A percentile compares a stretch with the other conserved stretches of the same genome.
These are phyloP conservation scores for Uropetala carovei DNA, from an alignment of 2,888 invertebrate species.

Conservation along the genomic window DNA sequence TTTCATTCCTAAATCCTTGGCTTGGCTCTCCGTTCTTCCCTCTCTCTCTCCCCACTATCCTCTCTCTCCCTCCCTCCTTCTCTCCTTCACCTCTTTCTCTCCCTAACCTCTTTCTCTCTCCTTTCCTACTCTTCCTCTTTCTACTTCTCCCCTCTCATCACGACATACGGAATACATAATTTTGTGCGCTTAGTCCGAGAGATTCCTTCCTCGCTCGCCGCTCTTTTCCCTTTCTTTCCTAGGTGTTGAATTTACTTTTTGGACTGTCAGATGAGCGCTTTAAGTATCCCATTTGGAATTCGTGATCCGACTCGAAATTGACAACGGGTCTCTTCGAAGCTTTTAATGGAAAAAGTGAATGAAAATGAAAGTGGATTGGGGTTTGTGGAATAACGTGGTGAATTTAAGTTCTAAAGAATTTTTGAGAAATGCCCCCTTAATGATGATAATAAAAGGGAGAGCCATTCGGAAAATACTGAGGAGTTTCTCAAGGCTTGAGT, in stretches of 20 bases:
- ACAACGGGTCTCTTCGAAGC: neutral
- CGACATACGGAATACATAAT: too few species aligned
- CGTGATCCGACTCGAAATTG: neutral
- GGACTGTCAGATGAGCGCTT: neutral
- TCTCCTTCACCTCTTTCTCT: neutral
- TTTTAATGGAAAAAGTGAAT: neutral
- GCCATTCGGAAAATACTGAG: too few species aligned
- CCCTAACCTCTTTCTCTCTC: neutral
- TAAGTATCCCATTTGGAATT: neutral
- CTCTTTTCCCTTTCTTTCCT: too few species aligned
- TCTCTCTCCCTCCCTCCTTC: neutral
- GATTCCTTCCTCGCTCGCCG: too few species aligned
- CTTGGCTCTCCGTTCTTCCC: neutral
- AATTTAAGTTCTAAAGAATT: too few species aligned
- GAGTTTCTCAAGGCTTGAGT: too few species aligned
- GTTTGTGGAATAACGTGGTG: too few species aligned
- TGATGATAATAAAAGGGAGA: too few species aligned
- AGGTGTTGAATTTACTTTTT: too few species aligned
- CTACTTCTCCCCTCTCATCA: too few species aligned
- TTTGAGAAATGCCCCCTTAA: too few species aligned
- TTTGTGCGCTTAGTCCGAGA: too few species aligned
- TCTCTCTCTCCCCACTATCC: neutral
- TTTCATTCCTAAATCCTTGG: conserved; percentile 2
- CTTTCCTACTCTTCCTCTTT: neutral
- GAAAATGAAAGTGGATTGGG: neutral